Evolutionary conservation across 2,797 vertebrate genomes (phyloP), one percentile per base, ranked within the genome.

Genomic region (Oryzias dopingdopingensis): DNA sequence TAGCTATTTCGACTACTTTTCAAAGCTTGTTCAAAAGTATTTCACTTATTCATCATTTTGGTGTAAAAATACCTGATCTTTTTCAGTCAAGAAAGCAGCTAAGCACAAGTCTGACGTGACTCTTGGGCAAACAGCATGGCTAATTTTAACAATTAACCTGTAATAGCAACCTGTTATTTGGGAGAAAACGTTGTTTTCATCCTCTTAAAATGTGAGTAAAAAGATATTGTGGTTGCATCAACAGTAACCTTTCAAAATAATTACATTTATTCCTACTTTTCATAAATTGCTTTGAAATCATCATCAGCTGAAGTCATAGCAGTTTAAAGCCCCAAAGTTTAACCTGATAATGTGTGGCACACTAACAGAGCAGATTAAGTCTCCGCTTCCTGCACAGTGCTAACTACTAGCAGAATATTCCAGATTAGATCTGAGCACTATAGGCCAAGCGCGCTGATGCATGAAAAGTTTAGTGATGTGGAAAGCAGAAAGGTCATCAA

Each of bases 401-500:
- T 88, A 89, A 90, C 87, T 79, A 86, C 79, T 76, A 84, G 84
- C 86, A 82, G 86, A 89, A 88, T 86, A 77, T 74, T 72, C 78
- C 66, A 90, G 89, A 92, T 91, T 83, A 86, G 80, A 91, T 91
- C 83, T 84, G 70, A 71, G 81, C 77, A 81, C 77, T 74, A 80
- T 67, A 77, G 88, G 86, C 81, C 83, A 47, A 76, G 66, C 44
- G 64, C 76, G 40, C 77, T 86, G 87, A 82, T 80, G 91, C 91
- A 75, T 91, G 90, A 92, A 81, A 88, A 81, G 86, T 74, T 83
- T 83, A 89, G 84, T 80, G 86, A 86, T 84, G 91, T 90, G 91
- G 90, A 91, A 92, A 92, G 89, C 86, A 88, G 87, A 91, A 92
- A 92, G 91, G 91, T 92, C 91, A 91, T 93, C 91, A 92, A 92